A percentile compares a stretch with the other conserved stretches of the same genome.
Evolutionary conservation across 2,888 invertebrate genomes (phyloP).

Genomic region (Baronia brevicornis): DNA sequence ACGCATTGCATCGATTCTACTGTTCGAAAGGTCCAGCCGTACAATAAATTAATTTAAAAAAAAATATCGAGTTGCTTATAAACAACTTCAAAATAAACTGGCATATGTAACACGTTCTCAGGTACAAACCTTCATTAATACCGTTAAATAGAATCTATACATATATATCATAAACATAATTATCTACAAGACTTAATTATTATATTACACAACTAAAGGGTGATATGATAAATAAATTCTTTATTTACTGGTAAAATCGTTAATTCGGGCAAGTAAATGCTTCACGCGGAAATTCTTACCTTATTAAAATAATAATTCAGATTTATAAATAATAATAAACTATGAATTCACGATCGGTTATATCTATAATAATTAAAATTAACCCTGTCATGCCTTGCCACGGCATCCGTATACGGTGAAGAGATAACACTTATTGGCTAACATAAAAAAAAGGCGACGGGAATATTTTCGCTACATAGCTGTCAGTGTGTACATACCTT

Average conservation of each 20-base stretch:
- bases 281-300: slow-evolving; percentile 33
- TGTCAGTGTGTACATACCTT: slow-evolving; percentile 64
- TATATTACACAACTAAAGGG: slow-evolving; percentile 55
- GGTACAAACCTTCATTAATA: slow-evolving; percentile 47
- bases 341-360: too few species aligned
- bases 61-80: slow-evolving; percentile 17
- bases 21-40: too few species aligned
- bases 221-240: slow-evolving; percentile 69
- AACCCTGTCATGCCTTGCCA: slow-evolving; percentile 61
- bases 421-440: too few species aligned
- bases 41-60: too few species aligned
- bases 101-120: slow-evolving; percentile 32
- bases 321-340: slow-evolving; percentile 24
- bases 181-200: slow-evolving; percentile 45
- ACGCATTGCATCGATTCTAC: too few species aligned
- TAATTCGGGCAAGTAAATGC: slow-evolving; percentile 53
- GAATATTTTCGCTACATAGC: slow-evolving; percentile 34
- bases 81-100: slow-evolving; percentile 25
- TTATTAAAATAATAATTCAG: slow-evolving; percentile 24
- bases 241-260: slow-evolving; percentile 56
- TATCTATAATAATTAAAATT: too few species aligned
- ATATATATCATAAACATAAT: slow-evolving; percentile 36
- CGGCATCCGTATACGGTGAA: too few species aligned
- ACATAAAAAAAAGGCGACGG: slow-evolving; percentile 19
- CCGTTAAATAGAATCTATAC: slow-evolving; percentile 29